Evolutionary conservation across 2,888 invertebrate species (phyloP), one percentile per base, ranked within the genome.

Genomic region (Xanthia togata): DNA sequence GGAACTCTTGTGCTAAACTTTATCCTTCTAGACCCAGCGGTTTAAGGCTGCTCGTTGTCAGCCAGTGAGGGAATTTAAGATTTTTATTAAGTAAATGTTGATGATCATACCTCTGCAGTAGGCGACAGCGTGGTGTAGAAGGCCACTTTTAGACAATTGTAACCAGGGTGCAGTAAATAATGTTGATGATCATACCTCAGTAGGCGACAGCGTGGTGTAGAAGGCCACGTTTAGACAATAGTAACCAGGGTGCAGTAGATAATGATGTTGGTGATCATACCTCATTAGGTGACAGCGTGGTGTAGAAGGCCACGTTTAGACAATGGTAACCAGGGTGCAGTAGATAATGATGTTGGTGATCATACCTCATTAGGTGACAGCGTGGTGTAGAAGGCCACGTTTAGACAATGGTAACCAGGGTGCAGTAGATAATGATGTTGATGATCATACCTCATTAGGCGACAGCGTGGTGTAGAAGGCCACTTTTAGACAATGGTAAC

Each of bases 221-320:
- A 99, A 99, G 6, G 99, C 99, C 55, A 99, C 97, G 93, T 99
- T 99, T 99, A 99, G 63, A 99, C 99, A 11, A 99, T 94, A 20
- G 99, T 99, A 72, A 99, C 99, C 78, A 99, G 96, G 0, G 98
- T 97, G 94, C 99, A 99, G 0, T 99, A 99, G 89, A 99, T 99
- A n/a, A n/a, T n/a, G n/a, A n/a, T n/a, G n/a, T n/a, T n/a, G n/a
- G n/a, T n/a, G n/a, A n/a, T n/a, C n/a, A 85, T 70, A 99, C 99
- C 96, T 99, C 99, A 26, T 97, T 97, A 0, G 99, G 99, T 2
- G 98, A 98, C 23, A 99, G 97, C 0, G 99, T 99, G 17, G 99
- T 99, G 97, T 99, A 99, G 95, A 99, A 99, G 6, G 99, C 99
- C 55, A 99, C 97, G 93, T 99, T 99, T 99, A 99, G 63, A 99